Base-by-base conservation (phyloP, 35 echinoderm and acorn worm species). In the Lytechinus variegatus region DNA sequence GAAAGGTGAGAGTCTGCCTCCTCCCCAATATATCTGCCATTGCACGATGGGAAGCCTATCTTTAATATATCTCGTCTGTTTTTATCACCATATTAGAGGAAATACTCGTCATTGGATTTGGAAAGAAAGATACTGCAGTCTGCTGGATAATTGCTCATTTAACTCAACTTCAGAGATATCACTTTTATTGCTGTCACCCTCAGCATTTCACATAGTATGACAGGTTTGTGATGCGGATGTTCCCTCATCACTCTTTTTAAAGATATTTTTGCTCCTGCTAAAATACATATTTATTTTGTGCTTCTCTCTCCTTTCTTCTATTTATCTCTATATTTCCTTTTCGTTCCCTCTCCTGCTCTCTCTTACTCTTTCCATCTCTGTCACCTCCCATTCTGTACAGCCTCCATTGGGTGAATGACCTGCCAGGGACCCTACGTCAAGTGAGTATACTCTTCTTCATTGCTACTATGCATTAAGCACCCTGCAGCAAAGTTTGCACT, bases 321-420 rank as follows among this genome's bases (percentile, higher is more conserved):
- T n/a, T 21, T 6, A 13, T 21, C 61, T 6, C 61, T 71, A 13
- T 5, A 13, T 71, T 14, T 1, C 61, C 24, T 21, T 71, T 0
- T 71, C 61, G 5, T 21, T 71, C 1, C 0, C 66, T 79, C 21
- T 79, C 66, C 8, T 19, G 4, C 66, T 79, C 66, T 71, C 12
- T 79, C 66, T 79, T 24, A 24, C 66, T 79, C 4, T 79, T 3
- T 5, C 66, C n/a, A 16, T 79, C 66, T 4, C 66, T 19, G 0
- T 5, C 66, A 6, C 21, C 66, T 54, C n/a, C 28, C 53, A 95
- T 11, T 29, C 55, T 94, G 91, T 95, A 6, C 92, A 98, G 97
- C 89, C 93, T 98, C 27, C 97, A 98, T 86, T 98, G 97, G 97
- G 96, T 98, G 53, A 98, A 98, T 94, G 95, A 98, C 92, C 95